phyloP scores from a whole-genome alignment of 1,140 invertebrate species.

The Cyphomyrmex costatus region DNA sequence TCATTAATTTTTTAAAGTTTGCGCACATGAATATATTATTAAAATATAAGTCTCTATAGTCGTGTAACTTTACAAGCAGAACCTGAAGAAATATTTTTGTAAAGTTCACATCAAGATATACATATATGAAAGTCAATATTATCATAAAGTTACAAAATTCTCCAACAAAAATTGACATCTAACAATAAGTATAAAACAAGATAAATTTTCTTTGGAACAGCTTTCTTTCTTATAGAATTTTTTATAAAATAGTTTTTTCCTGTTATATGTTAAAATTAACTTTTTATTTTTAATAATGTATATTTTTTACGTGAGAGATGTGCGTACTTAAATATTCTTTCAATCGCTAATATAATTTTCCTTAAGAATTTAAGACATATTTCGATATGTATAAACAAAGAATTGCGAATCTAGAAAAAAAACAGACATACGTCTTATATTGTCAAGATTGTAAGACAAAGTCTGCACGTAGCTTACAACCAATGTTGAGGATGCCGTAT shows the following conservation, averaged over 20 bases:
- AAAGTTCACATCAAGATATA: neutral
- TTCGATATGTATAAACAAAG: neutral
- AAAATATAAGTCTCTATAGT: neutral
- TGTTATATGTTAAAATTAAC: too few relatives aligned
- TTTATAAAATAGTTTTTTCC: too few relatives aligned
- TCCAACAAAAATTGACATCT: neutral
- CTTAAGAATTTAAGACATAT: neutral
- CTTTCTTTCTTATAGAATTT: neutral
- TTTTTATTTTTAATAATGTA: too few relatives aligned
- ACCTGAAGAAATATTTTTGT: neutral
- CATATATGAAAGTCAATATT: neutral
- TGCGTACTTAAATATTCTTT: neutral
- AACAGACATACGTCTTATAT: conserved; percentile 7
- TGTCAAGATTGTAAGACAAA: conserved; percentile 11
- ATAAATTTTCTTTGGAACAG: neutral
- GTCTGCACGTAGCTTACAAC: conserved; percentile 31
- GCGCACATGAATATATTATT: neutral
- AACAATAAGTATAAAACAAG: neutral
- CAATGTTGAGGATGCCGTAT: conserved; percentile 45
- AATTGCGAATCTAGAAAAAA: neutral
- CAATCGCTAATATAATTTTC: neutral
- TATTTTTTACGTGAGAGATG: too few relatives aligned
- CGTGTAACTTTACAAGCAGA: neutral
- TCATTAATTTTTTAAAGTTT: neutral
- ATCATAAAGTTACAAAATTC: neutral